Evolutionary conservation across 2,888 invertebrate genomes (phyloP).

Genomic region (Antheraea yamamai): DNA sequence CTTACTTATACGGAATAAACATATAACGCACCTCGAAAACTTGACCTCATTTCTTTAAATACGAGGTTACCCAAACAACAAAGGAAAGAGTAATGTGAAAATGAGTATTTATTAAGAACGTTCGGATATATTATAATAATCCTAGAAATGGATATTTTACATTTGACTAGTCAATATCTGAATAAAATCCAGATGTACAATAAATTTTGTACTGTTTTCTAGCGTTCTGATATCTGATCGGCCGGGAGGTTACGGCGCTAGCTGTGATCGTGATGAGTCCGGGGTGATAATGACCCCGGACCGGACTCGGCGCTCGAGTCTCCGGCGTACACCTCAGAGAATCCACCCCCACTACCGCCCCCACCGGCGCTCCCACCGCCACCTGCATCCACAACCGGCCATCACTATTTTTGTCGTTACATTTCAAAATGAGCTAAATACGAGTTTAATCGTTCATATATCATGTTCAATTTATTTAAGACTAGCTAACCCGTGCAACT

Average conservation of each 20-base stretch:
- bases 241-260: slow-evolving; percentile 51
- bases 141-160: too few relatives aligned
- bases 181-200: not conserved
- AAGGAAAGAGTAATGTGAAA: not conserved
- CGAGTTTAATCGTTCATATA: too few relatives aligned
- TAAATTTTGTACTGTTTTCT: not conserved
- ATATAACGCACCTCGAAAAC: not conserved
- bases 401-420: not conserved
- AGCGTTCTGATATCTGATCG: not conserved
- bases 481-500: too few relatives aligned
- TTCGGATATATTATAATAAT: not conserved
- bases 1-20: not conserved
- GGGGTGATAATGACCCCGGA: slow-evolving; percentile 73
- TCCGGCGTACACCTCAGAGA: slow-evolving; percentile 76
- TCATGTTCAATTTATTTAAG: too few relatives aligned
- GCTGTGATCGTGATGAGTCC: slow-evolving; percentile 76
- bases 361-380: slow-evolving; percentile 52
- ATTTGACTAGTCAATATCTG: not conserved
- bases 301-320: slow-evolving; percentile 77
- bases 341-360: slow-evolving; percentile 69
- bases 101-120: not conserved
- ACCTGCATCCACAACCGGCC: slow-evolving; percentile 11
- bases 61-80: not conserved
- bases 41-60: too few relatives aligned
- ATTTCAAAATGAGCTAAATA: too few relatives aligned